Percentiles rank a stretch among this genome's conserved stretches.
Evolutionary conservation across 2,113 vertebrate genomes (phyloP).

Genomic region (Nothobranchius kuhntae): DNA sequence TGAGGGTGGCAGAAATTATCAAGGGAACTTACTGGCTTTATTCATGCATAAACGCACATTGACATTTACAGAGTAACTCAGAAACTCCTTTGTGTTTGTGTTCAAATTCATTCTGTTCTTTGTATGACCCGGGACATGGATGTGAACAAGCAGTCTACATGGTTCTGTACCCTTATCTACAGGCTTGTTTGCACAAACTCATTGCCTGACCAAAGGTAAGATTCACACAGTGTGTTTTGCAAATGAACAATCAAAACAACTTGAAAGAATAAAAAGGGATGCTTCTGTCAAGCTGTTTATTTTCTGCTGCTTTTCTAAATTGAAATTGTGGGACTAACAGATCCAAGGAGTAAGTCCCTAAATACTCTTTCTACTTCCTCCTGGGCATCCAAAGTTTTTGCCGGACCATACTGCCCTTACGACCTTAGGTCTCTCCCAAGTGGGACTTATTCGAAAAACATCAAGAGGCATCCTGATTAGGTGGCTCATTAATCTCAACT

Average conservation of each 20-base stretch:
- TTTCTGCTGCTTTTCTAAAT: neutral
- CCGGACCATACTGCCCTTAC: no score
- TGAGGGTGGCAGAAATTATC: slow-evolving; percentile 54
- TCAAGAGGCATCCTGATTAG: no score
- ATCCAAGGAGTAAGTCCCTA: no score
- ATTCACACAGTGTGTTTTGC: slow-evolving; percentile 15
- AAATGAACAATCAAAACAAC: slow-evolving; percentile 31
- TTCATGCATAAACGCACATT: slow-evolving; percentile 44
- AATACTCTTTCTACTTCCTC: no score
- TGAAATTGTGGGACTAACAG: no score
- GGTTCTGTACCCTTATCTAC: slow-evolving; percentile 16
- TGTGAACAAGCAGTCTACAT: slow-evolving; percentile 10
- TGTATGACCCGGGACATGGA: slow-evolving; percentile 15
- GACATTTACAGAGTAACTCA: slow-evolving; percentile 55
- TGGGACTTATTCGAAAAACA: no score
- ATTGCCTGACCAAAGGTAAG: slow-evolving; percentile 8
- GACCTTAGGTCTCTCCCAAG: no score
- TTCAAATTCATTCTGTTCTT: slow-evolving; percentile 15
- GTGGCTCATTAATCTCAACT: no score
- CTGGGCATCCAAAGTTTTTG: no score
- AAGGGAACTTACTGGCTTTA: slow-evolving; percentile 22
- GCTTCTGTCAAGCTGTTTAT: neutral
- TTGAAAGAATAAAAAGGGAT: slow-evolving; percentile 34
- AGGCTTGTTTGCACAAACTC: neutral
- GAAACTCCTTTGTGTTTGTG: slow-evolving; percentile 1